Base-by-base conservation (phyloP, 2,888 invertebrate genomes). In the Cerastis leucographa region DNA sequence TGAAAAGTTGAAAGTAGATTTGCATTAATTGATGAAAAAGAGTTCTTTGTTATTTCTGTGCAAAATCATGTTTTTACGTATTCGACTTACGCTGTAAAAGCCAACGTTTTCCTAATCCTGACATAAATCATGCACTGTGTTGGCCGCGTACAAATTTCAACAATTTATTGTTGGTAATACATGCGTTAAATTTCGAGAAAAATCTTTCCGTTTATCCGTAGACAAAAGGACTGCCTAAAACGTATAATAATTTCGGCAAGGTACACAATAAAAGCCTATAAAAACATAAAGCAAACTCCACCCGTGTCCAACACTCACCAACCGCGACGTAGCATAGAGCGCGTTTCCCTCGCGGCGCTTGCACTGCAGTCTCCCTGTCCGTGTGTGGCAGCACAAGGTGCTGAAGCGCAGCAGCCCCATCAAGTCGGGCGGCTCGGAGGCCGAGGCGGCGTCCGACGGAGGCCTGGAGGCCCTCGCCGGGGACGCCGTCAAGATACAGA, bases 401-500 rank as follows among this genome's bases (percentile, higher is more conserved):
- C 89, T 96, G 84, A 96, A 96, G 84, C 92, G 95, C 68, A 92
- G 90, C 90, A 95, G 94, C 64, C 95, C 94, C 44, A 89, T 94
- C 64, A 95, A 95, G 92, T 94, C 94, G 78, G 95, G 95, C 8
- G 96, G 95, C 35, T 94, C 94, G 11, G 95, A 95, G 88, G 92
- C 94, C 14, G 96, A 95, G 77, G 90, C 86, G 49, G 94, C 90
- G 56, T 93, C 93, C 0, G 95, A 94, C 80, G 94, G 93, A 5
- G 75, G 82, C 0, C 90, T 91, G 82, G 94, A 94, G 73, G 89
- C 90, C 68, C 94, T 93, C 80, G 89, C 89, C 40, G 94, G 94
- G 0, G 95, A 96, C 91, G 89, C 91, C 81, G 92, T 96, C 83
- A 97, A 96, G 93, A 90, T 97, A 78, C 95, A 96, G 88, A 97